Percentiles rank a stretch among this genome's conserved stretches.
Evolutionary conservation across 2,888 invertebrate species (phyloP).

Genomic region (Acanthosepion esculentum): DNA sequence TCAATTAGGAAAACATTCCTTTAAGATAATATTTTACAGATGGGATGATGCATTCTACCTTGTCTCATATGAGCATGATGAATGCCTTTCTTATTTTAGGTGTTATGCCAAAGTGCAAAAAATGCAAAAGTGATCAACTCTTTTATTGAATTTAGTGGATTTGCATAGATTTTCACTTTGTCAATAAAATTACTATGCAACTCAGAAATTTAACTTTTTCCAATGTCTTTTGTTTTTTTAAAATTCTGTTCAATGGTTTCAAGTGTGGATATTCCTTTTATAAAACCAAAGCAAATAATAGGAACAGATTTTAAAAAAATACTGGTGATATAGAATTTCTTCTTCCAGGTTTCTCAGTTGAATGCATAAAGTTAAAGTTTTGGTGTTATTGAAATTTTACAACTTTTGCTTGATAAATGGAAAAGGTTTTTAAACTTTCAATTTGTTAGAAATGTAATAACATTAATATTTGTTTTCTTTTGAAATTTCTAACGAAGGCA

Average conservation of each 20-base stretch:
- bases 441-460: too few species aligned
- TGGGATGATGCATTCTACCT: not conserved
- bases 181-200: not conserved
- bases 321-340: too few species aligned
- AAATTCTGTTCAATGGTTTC: not conserved
- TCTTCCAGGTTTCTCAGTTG: too few species aligned
- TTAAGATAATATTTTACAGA: not conserved
- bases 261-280: too few species aligned
- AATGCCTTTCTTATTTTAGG: not conserved
- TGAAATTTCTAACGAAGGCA: too few species aligned
- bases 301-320: too few species aligned
- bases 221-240: not conserved
- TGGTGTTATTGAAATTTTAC: too few species aligned
- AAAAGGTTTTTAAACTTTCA: too few species aligned
- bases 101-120: not conserved
- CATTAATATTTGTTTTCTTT: too few species aligned
- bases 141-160: not conserved
- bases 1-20: not conserved
- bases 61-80: not conserved
- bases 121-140: not conserved
- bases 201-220: not conserved
- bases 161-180: not conserved
- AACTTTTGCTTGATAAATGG: too few species aligned
- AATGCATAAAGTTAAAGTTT: too few species aligned
- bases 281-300: too few species aligned